Evolutionary conservation across 2,888 invertebrate genomes (phyloP).

Genomic region (Lycocerus yunnanus): DNA sequence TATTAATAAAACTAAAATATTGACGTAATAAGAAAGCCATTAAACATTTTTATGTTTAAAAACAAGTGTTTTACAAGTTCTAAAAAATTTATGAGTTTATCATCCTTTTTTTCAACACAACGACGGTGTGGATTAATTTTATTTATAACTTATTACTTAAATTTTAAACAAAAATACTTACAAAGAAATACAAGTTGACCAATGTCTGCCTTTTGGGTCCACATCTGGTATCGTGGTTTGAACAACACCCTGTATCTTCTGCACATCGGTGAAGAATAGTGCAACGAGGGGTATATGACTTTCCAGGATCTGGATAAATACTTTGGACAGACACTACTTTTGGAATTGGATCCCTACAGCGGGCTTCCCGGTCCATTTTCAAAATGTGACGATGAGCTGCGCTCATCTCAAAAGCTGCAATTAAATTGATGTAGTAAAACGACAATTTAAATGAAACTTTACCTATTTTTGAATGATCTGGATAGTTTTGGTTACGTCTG

Average conservation of each 20-base stretch:
- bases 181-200: slow-evolving; percentile 79
- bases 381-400: slow-evolving; percentile 47
- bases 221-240: slow-evolving; percentile 72
- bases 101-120: background rate
- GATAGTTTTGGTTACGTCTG: slow-evolving; percentile 43
- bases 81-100: slow-evolving; percentile 6
- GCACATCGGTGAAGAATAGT: slow-evolving; percentile 85
- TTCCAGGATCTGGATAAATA: slow-evolving; percentile 71
- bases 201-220: slow-evolving; percentile 73
- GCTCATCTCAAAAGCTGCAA: slow-evolving; percentile 40
- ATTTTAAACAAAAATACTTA: slow-evolving; percentile 58
- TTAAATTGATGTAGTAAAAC: background rate
- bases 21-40: background rate
- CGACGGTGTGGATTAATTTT: slow-evolving; percentile 9
- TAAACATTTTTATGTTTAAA: background rate
- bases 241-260: slow-evolving; percentile 87
- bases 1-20: background rate
- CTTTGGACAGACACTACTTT: slow-evolving; percentile 76
- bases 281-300: slow-evolving; percentile 82
- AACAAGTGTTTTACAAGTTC: background rate
- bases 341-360: slow-evolving; percentile 73
- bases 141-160: background rate
- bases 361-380: slow-evolving; percentile 57
- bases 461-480: slow-evolving; percentile 41
- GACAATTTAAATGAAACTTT: slow-evolving; percentile 20